Percentiles rank a stretch among this genome's conserved stretches.
Evolutionary conservation across 2,797 vertebrate species (phyloP).

Genomic region (Myripristis jacobus): DNA sequence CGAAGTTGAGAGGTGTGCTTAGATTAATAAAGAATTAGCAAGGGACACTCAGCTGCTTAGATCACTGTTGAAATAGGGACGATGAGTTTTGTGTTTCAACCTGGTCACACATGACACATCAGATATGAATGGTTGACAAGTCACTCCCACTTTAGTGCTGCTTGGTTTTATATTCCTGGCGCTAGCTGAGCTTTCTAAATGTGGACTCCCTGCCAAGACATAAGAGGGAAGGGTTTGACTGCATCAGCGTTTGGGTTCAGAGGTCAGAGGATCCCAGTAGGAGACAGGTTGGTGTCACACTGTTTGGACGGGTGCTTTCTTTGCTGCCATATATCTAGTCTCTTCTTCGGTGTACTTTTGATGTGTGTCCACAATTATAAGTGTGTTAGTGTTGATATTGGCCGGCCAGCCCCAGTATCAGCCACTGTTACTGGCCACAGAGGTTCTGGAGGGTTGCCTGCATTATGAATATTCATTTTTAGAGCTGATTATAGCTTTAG

Average conservation of each 20-base stretch:
- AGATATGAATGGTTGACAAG: slow-evolving; percentile 35
- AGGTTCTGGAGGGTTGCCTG: background rate
- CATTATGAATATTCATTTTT: background rate
- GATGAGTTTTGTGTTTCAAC: slow-evolving; percentile 23
- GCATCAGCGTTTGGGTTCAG: slow-evolving; percentile 35
- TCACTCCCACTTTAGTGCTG: slow-evolving; percentile 46
- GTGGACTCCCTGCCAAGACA: slow-evolving; percentile 63
- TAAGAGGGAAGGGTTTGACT: slow-evolving; percentile 36
- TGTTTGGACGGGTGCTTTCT: background rate
- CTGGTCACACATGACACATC: slow-evolving; percentile 63
- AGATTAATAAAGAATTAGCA: slow-evolving; percentile 45
- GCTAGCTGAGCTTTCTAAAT: slow-evolving; percentile 67
- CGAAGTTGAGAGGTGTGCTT: slow-evolving; percentile 47
- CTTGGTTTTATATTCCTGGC: slow-evolving; percentile 65
- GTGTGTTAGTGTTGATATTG: background rate
- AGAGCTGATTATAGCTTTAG: background rate
- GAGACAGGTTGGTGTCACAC: slow-evolving; percentile 54
- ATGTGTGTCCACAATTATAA: background rate
- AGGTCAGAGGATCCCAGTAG: slow-evolving; percentile 40
- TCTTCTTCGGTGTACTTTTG: background rate
- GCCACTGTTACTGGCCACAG: background rate
- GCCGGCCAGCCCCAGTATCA: background rate
- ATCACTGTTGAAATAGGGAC: slow-evolving; percentile 7
- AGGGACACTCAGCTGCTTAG: background rate
- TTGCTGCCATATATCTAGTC: background rate